phyloP scores from a whole-genome alignment of 2,888 invertebrate species.

The Clunio marinus region DNA sequence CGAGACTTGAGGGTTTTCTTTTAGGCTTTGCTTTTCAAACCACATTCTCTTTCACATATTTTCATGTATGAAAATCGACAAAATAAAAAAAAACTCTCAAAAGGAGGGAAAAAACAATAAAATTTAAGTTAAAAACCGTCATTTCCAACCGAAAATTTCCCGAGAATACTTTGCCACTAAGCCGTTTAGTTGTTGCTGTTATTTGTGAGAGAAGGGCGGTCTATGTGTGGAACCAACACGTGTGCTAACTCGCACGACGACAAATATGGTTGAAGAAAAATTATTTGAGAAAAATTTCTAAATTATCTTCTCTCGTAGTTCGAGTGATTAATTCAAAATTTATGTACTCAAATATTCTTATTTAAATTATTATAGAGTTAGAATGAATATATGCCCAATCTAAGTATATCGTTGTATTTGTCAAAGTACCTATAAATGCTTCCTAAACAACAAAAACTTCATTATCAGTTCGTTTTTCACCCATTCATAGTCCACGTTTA shows the following conservation, averaged over 20 bases:
- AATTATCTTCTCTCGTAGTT: constrained; percentile 12
- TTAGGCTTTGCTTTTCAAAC: no score
- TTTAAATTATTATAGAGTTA: neutral
- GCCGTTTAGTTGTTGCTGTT: constrained; percentile 13
- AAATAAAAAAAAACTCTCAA: neutral
- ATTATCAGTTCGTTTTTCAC: neutral
- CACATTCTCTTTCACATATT: no score
- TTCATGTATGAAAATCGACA: neutral
- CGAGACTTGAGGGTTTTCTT: neutral
- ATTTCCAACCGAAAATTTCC: constrained; percentile 16
- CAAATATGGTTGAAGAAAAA: neutral
- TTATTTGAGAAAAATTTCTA: neutral
- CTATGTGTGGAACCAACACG: constrained; percentile 35
- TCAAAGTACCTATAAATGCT: neutral
- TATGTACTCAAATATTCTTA: neutral
- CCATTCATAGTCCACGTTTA: neutral
- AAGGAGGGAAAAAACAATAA: no score
- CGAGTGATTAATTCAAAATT: neutral
- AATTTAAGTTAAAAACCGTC: constrained; percentile 23
- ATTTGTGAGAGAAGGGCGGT: constrained; percentile 28
- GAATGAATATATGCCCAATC: no score
- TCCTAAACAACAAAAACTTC: neutral
- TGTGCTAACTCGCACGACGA: constrained; percentile 22
- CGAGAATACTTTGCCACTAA: constrained; percentile 5
- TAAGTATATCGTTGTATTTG: no score